A percentile compares a stretch with the other conserved stretches of the same genome.
These are phyloP conservation scores for Scortum barcoo DNA, from an alignment of 2,113 vertebrate species.

Conservation along the genomic window DNA sequence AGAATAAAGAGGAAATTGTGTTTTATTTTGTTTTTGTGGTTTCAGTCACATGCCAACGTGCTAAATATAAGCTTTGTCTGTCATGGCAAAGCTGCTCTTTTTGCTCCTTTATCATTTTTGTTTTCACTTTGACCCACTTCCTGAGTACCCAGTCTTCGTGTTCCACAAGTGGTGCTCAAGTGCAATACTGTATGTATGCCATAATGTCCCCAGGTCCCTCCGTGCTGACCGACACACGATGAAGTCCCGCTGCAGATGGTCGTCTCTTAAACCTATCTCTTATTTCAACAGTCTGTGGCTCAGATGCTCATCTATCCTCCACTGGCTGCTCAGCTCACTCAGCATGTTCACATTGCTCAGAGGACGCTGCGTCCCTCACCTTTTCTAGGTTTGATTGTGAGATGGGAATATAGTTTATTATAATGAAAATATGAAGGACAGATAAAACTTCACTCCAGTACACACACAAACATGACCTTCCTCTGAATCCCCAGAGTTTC, in stretches of 20 bases:
- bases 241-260: conserved; percentile 82
- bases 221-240: conserved; percentile 55
- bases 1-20: not conserved
- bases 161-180: conserved; percentile 46
- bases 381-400: conserved; percentile 32
- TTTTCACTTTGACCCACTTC: conserved; percentile 43
- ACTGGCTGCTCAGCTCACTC: conserved; percentile 56
- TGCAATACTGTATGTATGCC: conserved; percentile 58
- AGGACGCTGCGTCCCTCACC: conserved; percentile 34
- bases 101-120: not conserved
- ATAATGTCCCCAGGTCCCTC: conserved; percentile 70
- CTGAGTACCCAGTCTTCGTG: conserved; percentile 19
- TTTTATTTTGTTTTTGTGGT: not conserved
- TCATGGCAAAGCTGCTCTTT: not conserved
- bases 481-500: conserved; percentile 66
- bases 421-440: conserved; percentile 31
- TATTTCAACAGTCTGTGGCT: conserved; percentile 55
- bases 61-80: not conserved
- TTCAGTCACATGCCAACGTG: not conserved
- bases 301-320: conserved; percentile 71
- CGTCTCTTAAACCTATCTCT: conserved; percentile 43
- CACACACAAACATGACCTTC: conserved; percentile 73
- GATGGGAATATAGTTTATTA: conserved; percentile 30
- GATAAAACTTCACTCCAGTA: conserved; percentile 76
- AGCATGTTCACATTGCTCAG: conserved; percentile 41